These are phyloP conservation scores for Hemaris fuciformis DNA, from an alignment of 2,888 invertebrate genomes.

Conservation along the genomic window DNA sequence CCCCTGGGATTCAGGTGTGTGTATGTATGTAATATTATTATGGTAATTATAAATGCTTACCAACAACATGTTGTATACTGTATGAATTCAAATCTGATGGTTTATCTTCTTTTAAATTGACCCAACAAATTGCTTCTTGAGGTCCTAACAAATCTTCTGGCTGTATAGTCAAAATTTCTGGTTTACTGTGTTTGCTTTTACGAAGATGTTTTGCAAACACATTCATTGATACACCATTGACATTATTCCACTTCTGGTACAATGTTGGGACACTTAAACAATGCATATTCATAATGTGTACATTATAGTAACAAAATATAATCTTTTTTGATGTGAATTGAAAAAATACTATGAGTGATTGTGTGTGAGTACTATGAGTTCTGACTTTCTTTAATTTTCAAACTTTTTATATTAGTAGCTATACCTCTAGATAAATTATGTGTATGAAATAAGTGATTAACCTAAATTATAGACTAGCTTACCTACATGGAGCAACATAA, in stretches of 20 bases:
- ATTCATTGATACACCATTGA: slow-evolving; percentile 91
- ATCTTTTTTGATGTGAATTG: too few species aligned
- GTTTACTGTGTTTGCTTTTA: slow-evolving; percentile 82
- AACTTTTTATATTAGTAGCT: too few species aligned
- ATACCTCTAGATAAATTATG: too few species aligned
- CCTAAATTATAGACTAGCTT: too few species aligned
- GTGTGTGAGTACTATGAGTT: too few species aligned
- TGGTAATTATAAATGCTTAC: slow-evolving; percentile 39
- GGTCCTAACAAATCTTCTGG: slow-evolving; percentile 83
- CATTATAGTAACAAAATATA: too few species aligned
- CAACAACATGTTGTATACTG: slow-evolving; percentile 82
- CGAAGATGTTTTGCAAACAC: slow-evolving; percentile 84
- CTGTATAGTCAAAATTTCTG: slow-evolving; percentile 83
- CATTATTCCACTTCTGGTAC: slow-evolving; percentile 88
- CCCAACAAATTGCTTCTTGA: slow-evolving; percentile 84
- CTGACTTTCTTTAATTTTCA: too few species aligned
- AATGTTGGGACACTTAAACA: slow-evolving; percentile 82
- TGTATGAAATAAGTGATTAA: too few species aligned
- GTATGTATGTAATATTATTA: not conserved
- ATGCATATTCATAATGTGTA: not conserved
- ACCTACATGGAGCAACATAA: slow-evolving; percentile 84
- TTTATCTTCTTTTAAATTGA: slow-evolving; percentile 84
- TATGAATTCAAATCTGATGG: slow-evolving; percentile 82
- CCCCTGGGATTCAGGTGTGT: too few species aligned
- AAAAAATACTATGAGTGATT: too few species aligned